Percentiles rank a stretch among this genome's conserved stretches.
Evolutionary conservation across 1,140 invertebrate genomes (phyloP).

Genomic region (Neelides sp.): DNA sequence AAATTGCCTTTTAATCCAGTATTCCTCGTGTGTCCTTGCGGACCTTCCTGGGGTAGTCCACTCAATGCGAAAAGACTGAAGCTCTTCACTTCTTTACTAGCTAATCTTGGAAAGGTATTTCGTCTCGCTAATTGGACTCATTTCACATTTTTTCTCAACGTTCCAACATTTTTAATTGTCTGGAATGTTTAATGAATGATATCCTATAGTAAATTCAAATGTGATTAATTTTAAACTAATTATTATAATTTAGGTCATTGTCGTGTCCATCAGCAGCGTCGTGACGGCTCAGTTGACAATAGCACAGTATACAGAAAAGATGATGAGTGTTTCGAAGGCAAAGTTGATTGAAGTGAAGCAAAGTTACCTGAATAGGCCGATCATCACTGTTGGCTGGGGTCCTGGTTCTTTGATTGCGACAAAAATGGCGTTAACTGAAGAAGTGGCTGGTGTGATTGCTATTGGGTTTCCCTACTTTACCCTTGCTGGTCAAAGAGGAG

Average conservation of each 20-base stretch:
- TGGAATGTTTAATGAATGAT: slow-evolving; percentile 1
- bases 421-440: slow-evolving; percentile 7
- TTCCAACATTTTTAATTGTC: background rate
- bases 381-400: slow-evolving; percentile 64
- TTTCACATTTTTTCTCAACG: background rate
- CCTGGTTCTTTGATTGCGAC: slow-evolving; percentile 55
- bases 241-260: slow-evolving; percentile 33
- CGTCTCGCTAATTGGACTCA: background rate
- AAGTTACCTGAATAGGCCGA: slow-evolving; percentile 53
- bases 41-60: slow-evolving; percentile 6
- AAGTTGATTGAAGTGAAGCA: slow-evolving; percentile 56
- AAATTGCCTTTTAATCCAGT: slow-evolving; percentile 31
- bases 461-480: slow-evolving; percentile 21
- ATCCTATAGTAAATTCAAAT: background rate
- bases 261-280: slow-evolving; percentile 41
- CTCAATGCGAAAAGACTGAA: slow-evolving; percentile 12
- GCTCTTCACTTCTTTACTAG: slow-evolving; percentile 16
- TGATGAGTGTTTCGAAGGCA: slow-evolving; percentile 51
- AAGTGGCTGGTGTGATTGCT: slow-evolving; percentile 23
- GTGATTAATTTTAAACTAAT: slow-evolving; percentile 10
- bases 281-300: slow-evolving; percentile 31
- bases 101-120: slow-evolving; percentile 14
- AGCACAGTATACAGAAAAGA: slow-evolving; percentile 49
- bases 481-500: background rate
- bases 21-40: slow-evolving; percentile 21